phyloP scores from a whole-genome alignment of 2,797 vertebrate species.

The Aselliscus stoliczkanus region DNA sequence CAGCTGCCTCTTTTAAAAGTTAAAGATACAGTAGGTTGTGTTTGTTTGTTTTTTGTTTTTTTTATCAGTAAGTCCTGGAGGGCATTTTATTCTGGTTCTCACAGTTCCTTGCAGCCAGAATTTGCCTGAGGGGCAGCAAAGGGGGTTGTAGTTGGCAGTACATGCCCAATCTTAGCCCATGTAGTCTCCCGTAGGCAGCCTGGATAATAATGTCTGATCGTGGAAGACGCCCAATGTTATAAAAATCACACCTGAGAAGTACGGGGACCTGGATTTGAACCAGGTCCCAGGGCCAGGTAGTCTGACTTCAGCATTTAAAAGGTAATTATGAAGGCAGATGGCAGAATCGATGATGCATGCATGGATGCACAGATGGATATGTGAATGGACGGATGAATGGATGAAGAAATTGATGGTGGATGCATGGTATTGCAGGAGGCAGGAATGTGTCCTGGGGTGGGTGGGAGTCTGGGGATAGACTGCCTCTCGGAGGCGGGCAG shows the following conservation, averaged over 20 bases:
- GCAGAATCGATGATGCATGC: too few relatives aligned
- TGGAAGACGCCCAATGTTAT: too few relatives aligned
- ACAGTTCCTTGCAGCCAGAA: neutral
- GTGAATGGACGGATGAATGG: neutral
- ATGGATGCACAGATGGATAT: too few relatives aligned
- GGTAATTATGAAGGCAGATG: neutral
- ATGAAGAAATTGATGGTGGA: neutral
- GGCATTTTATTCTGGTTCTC: neutral
- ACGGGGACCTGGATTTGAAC: neutral
- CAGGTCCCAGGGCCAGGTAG: neutral
- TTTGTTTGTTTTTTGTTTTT: neutral
- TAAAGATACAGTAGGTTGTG: neutral
- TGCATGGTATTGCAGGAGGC: neutral
- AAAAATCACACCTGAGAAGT: neutral
- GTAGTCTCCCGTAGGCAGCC: neutral
- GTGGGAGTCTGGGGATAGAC: neutral
- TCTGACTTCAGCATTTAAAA: neutral
- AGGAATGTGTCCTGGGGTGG: neutral
- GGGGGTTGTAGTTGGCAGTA: neutral
- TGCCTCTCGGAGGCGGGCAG: neutral
- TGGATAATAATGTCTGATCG: neutral
- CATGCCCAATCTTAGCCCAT: neutral
- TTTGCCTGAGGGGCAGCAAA: neutral
- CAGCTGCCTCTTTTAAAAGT: neutral
- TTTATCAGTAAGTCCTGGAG: neutral